phyloP scores from a whole-genome alignment of 1,140 invertebrate genomes.

The Fopius arisanus region DNA sequence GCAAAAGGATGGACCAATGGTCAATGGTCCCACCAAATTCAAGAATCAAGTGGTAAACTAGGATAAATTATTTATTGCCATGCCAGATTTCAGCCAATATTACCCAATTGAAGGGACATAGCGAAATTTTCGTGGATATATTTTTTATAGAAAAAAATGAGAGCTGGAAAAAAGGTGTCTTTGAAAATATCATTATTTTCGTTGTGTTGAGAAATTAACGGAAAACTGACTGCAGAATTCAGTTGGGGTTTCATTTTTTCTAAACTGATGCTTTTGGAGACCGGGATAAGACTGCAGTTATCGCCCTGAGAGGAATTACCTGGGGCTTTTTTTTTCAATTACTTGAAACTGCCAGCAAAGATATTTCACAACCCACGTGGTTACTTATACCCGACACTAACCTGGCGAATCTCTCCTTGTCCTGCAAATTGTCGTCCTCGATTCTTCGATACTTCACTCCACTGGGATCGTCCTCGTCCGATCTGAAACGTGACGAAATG shows the following conservation, averaged over 20 bases:
- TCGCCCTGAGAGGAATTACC: constrained; percentile 7
- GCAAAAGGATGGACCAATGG: constrained; percentile 29
- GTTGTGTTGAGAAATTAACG: no score
- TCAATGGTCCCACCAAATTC: no score
- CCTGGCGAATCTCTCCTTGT: constrained; percentile 95
- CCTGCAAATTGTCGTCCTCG: constrained; percentile 92
- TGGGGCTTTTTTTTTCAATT: neutral
- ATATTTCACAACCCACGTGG: neutral
- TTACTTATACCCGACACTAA: constrained; percentile 55
- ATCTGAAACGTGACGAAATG: constrained; percentile 65
- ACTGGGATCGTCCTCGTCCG: constrained; percentile 85
- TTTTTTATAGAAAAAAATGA: no score
- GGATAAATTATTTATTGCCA: no score
- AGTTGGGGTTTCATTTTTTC: no score
- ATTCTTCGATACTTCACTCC: constrained; percentile 83
- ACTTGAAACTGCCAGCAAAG: neutral
- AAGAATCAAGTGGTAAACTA: no score
- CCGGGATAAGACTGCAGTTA: neutral
- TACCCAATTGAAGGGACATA: neutral
- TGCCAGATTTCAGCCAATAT: no score
- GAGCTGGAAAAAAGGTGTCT: no score
- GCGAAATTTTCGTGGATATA: no score
- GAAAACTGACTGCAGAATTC: no score
- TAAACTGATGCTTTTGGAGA: no score
- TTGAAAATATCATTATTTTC: no score